These are phyloP conservation scores for Platichthys stellatus DNA, from an alignment of 2,113 vertebrate species.

Conservation along the genomic window DNA sequence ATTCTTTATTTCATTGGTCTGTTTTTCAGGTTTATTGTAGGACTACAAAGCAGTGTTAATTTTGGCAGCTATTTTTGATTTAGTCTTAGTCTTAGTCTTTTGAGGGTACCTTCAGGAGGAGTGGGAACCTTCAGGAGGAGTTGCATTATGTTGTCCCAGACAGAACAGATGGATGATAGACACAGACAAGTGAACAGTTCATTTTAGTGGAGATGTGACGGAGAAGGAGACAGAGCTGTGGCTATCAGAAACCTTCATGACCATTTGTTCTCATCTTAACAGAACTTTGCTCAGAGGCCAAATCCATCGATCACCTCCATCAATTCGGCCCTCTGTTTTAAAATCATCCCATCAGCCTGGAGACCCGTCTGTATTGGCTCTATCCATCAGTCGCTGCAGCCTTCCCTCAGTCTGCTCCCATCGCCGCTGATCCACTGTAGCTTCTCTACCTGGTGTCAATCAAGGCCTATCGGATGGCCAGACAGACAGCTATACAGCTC, in stretches of 20 bases:
- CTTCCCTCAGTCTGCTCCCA: constrained; percentile 6
- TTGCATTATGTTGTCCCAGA: not conserved
- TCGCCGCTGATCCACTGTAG: constrained; percentile 28
- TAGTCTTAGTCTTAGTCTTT: too few relatives aligned
- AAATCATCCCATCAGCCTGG: constrained; percentile 42
- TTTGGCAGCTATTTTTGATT: too few relatives aligned
- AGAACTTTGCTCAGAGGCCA: constrained; percentile 10
- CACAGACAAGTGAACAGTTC: constrained; percentile 7
- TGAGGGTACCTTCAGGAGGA: too few relatives aligned
- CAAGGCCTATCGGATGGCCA: constrained; percentile 24
- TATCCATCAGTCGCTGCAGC: constrained; percentile 21
- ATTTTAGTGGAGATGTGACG: constrained; percentile 3
- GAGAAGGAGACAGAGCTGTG: not conserved
- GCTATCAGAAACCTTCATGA: constrained; percentile 10
- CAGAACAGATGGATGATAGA: constrained; percentile 15
- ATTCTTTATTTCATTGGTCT: too few relatives aligned
- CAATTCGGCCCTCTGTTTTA: constrained; percentile 24
- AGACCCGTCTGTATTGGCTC: constrained; percentile 13
- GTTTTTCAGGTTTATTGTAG: too few relatives aligned
- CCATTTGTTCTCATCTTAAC: constrained; percentile 21
- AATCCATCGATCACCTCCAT: constrained; percentile 28
- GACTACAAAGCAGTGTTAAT: too few relatives aligned
- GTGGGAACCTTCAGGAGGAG: not conserved
- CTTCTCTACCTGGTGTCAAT: constrained; percentile 33
- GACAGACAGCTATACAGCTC: constrained; percentile 28